Conservation (phyloP, 1,140 invertebrate genomes). For the Microplitis mediator region DNA sequence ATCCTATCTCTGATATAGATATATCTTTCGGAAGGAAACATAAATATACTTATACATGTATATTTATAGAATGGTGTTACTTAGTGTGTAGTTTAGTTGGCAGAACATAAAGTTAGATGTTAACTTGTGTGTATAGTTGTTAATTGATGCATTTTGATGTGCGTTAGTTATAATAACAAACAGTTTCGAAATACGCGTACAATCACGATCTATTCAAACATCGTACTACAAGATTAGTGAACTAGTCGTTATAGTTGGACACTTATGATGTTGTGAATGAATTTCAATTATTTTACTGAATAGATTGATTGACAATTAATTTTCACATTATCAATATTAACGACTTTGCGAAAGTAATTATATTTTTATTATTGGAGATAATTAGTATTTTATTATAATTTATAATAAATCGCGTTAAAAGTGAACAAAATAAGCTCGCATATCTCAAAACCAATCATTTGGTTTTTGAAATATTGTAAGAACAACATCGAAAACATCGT, state of each 20-base stretch:
- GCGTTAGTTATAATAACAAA: background rate
- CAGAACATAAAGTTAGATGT: background rate
- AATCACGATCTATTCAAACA: constrained; percentile 1
- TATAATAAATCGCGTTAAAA: no score
- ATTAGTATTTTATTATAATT: no score
- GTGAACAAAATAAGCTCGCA: no score
- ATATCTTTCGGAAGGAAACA: background rate
- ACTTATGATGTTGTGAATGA: background rate
- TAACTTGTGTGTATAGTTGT: background rate
- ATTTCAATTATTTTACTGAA: no score
- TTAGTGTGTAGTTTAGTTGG: background rate
- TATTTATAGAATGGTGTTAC: background rate
- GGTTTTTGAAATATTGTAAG: no score
- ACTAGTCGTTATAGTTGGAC: background rate
- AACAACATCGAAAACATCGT: no score
- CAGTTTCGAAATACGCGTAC: background rate
- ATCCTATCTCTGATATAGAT: background rate
- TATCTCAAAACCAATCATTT: no score
- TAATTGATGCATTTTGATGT: constrained; percentile 6
- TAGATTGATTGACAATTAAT: no score
- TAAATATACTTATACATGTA: background rate
- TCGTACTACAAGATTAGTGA: background rate
- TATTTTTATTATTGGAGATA: no score
- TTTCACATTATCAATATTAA: no score
- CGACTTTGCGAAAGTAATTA: no score